phyloP scores from a whole-genome alignment of 2,797 vertebrate genomes.

The Myiotriccus ornatus region DNA sequence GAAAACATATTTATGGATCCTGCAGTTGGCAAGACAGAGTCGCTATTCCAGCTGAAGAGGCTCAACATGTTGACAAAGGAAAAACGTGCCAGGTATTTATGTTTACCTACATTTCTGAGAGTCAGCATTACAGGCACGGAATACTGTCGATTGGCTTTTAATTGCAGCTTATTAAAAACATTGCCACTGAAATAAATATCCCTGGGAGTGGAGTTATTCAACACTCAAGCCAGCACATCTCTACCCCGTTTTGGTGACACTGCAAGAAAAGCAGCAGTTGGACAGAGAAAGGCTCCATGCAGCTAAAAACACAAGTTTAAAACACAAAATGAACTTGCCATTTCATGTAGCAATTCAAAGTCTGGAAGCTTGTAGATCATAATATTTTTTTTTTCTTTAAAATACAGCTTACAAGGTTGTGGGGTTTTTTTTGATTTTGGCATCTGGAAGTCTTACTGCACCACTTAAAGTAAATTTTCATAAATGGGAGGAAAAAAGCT shows the following conservation, averaged over 20 bases:
- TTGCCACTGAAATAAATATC: not conserved
- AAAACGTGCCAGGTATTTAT: not conserved
- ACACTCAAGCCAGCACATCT: not conserved
- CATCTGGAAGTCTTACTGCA: not conserved
- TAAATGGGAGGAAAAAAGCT: not conserved
- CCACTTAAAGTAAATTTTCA: not conserved
- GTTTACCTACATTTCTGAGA: not conserved
- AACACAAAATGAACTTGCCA: not conserved
- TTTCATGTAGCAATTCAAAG: not conserved
- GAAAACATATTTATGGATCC: not conserved
- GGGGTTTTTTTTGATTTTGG: not conserved
- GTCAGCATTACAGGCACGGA: not conserved
- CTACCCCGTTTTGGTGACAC: not conserved
- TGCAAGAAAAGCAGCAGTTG: not conserved
- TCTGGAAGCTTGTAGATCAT: rapidly evolving
- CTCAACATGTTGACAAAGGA: not conserved
- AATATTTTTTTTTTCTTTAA: not conserved
- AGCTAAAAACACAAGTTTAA: not conserved
- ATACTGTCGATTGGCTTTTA: not conserved
- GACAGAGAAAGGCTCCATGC: not conserved
- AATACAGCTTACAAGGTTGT: not conserved
- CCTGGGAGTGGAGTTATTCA: not conserved
- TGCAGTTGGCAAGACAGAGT: not conserved
- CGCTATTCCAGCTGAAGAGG: not conserved
- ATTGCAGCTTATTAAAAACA: not conserved